Conservation (phyloP, 2,797 vertebrate species). For the Amblyopsis hoosieri region DNA sequence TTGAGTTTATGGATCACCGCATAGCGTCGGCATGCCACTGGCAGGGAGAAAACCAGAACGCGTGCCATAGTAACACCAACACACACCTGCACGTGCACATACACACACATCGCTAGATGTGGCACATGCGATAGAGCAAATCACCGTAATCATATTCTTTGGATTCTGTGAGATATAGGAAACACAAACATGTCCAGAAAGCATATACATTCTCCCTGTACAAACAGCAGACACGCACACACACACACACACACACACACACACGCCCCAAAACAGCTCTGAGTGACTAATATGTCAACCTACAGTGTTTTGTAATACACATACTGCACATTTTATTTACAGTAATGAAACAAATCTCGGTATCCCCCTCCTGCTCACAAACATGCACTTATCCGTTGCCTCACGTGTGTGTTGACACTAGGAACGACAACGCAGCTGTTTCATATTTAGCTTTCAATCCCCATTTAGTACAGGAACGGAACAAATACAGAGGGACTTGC, state of each 20-base stretch:
- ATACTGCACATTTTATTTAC: no score
- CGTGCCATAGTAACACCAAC: constrained; percentile 36
- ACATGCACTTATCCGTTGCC: no score
- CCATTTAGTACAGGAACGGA: constrained; percentile 26
- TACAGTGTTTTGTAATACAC: no score
- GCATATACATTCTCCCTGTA: not conserved
- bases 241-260: not conserved
- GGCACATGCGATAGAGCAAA: no score
- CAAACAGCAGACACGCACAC: constrained; percentile 10
- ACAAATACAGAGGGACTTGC: constrained; percentile 33
- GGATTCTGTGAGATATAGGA: no score
- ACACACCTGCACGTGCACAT: constrained; percentile 11
- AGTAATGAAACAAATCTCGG: not conserved
- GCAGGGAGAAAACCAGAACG: constrained; percentile 58
- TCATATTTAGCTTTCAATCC: constrained; percentile 48
- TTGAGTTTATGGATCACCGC: constrained; percentile 65
- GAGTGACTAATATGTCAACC: no score
- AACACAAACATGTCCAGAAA: constrained; percentile 7
- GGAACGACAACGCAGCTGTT: constrained; percentile 59
- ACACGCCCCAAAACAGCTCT: not conserved
- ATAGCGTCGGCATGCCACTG: constrained; percentile 45
- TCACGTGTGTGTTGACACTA: constrained; percentile 45
- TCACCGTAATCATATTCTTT: no score
- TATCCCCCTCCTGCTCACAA: not conserved
- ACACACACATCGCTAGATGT: not conserved